These are phyloP conservation scores for Crotalus horridus DNA, from an alignment of 2,113 vertebrate genomes.

Conservation along the genomic window DNA sequence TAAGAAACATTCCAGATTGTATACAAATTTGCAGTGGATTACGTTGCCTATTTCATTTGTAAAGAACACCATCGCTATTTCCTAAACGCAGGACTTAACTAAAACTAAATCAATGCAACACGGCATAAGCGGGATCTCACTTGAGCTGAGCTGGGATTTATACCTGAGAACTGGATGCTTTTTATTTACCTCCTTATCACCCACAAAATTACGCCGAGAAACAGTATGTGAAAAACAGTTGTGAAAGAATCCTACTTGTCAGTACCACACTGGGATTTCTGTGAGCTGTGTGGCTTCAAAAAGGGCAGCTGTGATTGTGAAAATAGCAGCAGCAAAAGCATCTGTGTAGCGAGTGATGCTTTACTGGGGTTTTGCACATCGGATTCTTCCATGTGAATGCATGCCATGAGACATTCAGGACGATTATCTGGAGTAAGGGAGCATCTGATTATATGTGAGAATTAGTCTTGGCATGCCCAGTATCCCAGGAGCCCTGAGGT, in stretches of 20 bases:
- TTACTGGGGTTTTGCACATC: neutral
- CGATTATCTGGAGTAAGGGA: too few relatives aligned
- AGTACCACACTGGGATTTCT: neutral
- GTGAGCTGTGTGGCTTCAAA: neutral
- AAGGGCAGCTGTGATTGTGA: neutral
- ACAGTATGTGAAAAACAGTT: neutral
- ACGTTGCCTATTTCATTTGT: neutral
- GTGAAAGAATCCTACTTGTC: neutral
- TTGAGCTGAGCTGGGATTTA: neutral
- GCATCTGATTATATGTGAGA: neutral
- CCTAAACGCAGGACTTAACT: neutral
- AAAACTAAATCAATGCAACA: neutral
- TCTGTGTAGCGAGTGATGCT: neutral
- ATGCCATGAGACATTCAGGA: neutral
- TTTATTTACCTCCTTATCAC: neutral
- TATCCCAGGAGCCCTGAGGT: neutral
- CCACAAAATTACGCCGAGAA: neutral
- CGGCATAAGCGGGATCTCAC: neutral
- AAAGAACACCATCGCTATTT: neutral
- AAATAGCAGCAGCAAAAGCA: neutral
- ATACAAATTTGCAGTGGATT: neutral
- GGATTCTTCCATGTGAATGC: neutral
- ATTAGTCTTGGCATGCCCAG: neutral
- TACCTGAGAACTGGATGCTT: neutral
- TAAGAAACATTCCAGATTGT: neutral